Evolutionary conservation across 2,113 vertebrate species (phyloP), one percentile per base, ranked within the genome.

Genomic region (Brachyhypopomus gauderio): DNA sequence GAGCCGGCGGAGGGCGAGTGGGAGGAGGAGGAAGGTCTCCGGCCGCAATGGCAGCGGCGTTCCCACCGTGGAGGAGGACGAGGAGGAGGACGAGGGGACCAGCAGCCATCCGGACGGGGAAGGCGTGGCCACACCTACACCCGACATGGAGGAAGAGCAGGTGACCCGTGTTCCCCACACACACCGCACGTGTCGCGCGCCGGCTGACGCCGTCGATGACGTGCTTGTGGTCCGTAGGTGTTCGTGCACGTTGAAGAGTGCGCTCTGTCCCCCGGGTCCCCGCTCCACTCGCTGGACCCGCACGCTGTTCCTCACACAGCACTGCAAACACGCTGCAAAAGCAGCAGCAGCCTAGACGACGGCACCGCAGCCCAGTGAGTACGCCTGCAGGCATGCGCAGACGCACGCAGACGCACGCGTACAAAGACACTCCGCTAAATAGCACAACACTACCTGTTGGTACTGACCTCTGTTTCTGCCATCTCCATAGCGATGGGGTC

Each of bases 31-130:
- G 0, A 91, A 88, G 59, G 88, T 91, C 3, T 87, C 17, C 11
- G 86, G 88, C 4, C 74, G 66, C 19, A 88, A 92, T 0, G 92
- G 92, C 2, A 93, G 93, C 64, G 8, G 84, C 4, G 93, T 94
- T 2, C 89, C 94, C 79, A 95, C 95, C 22, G 95, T 95, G 82
- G 95, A 96, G 83, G 95, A 94, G 0, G 94, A 95, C 3, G 94
- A 95, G 69, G 92, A 94, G 11, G 94, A 95, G 48, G 94, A 93
- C 60, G 88, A 89, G 0, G 91, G 72, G 22, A 87, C 86, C 9
- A 83, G 84, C 0, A 73, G 89, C 72, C 86, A 90, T 0, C 62
- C 84, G 0, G 90, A 92, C 5, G 77, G 38, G 30, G 87, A 85
- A 12, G 0, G 81, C 81, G 92, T 88, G 90, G 77, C 78, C 4